Conservation (phyloP, 2,888 invertebrate species). For the Axea sp. region DNA sequence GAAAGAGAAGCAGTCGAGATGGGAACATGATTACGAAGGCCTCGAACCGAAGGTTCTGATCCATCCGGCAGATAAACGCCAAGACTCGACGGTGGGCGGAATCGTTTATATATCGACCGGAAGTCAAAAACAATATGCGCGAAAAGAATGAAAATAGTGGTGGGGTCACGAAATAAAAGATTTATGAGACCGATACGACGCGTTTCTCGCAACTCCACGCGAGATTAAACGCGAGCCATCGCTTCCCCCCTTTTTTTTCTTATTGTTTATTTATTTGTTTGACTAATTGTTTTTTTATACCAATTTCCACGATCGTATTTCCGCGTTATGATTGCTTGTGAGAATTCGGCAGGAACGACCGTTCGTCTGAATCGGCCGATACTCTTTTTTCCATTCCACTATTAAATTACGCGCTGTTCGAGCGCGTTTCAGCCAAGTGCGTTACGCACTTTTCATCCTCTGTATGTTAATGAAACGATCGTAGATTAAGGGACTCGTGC, state of each 20-base stretch:
- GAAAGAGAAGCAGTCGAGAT: slow-evolving; percentile 64
- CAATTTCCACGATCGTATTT: slow-evolving; percentile 38
- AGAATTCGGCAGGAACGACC: slow-evolving; percentile 31
- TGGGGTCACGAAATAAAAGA: slow-evolving; percentile 60
- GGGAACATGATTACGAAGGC: slow-evolving; percentile 70
- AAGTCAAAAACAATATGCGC: slow-evolving; percentile 75
- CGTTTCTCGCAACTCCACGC: slow-evolving; percentile 56
- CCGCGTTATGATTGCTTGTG: slow-evolving; percentile 27
- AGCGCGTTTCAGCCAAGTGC: too few relatives aligned
- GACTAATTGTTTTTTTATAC: too few relatives aligned
- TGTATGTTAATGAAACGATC: too few relatives aligned
- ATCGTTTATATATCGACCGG: slow-evolving; percentile 75
- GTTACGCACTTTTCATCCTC: too few relatives aligned
- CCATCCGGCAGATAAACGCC: slow-evolving; percentile 68
- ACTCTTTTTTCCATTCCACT: too few relatives aligned
- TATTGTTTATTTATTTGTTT: too few relatives aligned
- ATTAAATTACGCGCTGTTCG: too few relatives aligned
- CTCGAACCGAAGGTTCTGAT: slow-evolving; percentile 69
- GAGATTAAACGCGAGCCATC: slow-evolving; percentile 54
- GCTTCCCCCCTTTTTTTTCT: slow-evolving; percentile 19
- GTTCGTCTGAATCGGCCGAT: background rate
- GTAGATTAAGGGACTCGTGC: too few relatives aligned
- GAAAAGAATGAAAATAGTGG: slow-evolving; percentile 66
- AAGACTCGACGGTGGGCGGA: slow-evolving; percentile 72
- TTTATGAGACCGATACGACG: slow-evolving; percentile 62